phyloP scores from a whole-genome alignment of 1,140 invertebrate species.

The Psix sp. region DNA sequence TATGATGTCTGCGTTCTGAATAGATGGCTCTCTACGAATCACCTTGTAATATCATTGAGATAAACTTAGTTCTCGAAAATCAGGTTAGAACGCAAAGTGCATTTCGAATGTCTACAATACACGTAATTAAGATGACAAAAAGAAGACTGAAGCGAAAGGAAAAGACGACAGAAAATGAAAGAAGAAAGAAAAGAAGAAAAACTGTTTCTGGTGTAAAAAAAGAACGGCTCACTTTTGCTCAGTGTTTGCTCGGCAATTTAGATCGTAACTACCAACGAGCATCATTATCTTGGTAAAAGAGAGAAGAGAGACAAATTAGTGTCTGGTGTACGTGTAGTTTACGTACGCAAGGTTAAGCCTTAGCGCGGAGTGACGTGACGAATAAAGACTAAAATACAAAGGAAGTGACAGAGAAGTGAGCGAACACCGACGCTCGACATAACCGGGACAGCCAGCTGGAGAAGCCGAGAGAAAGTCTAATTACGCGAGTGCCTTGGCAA shows the following conservation, averaged over 20 bases:
- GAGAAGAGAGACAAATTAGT: constrained; percentile 56
- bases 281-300: constrained; percentile 50
- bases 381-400: constrained; percentile 61
- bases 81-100: constrained; percentile 1
- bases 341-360: constrained; percentile 51
- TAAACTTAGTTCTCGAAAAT: constrained; percentile 8
- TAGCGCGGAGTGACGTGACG: constrained; percentile 47
- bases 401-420: constrained; percentile 43
- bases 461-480: constrained; percentile 58
- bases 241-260: constrained; percentile 38
- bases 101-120: constrained; percentile 10
- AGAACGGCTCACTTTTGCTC: constrained; percentile 11
- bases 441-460: constrained; percentile 9
- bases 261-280: constrained; percentile 48
- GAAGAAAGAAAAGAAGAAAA: constrained; percentile 6
- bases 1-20: too few species aligned
- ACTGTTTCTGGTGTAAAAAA: not conserved
- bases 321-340: constrained; percentile 36
- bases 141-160: not conserved
- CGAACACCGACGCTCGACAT: constrained; percentile 25
- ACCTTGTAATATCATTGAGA: not conserved
- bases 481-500: constrained; percentile 69
- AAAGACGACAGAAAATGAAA: not conserved
- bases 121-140: constrained; percentile 26
- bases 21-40: constrained; percentile 13